These are phyloP conservation scores for Acanthurus lineatus DNA, from an alignment of 2,797 vertebrate species.

Conservation along the genomic window DNA sequence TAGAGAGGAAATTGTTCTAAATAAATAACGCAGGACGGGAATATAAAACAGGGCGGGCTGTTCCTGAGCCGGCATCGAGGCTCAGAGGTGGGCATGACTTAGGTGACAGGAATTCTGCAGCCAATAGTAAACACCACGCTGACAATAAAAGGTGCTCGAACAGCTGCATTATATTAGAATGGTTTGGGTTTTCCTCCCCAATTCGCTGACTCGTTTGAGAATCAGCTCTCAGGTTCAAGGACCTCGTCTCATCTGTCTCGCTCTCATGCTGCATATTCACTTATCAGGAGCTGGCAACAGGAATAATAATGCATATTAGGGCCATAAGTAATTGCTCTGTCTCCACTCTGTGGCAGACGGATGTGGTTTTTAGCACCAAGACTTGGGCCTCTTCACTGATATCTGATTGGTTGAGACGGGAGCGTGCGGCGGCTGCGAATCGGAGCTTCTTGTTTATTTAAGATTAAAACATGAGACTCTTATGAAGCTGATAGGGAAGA, in stretches of 20 bases:
- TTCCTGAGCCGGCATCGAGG: conserved; percentile 86
- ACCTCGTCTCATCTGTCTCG: conserved; percentile 62
- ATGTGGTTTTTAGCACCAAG: conserved; percentile 36
- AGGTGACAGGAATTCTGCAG: conserved; percentile 90
- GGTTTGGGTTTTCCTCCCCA: neutral
- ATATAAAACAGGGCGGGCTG: conserved; percentile 92
- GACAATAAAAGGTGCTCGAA: conserved; percentile 71
- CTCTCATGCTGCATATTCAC: conserved; percentile 71
- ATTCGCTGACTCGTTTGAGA: conserved; percentile 11
- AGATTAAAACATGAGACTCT: conserved; percentile 55
- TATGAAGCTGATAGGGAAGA: conserved; percentile 49
- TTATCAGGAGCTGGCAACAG: conserved; percentile 78
- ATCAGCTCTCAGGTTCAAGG: conserved; percentile 75
- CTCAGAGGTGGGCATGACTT: conserved; percentile 92
- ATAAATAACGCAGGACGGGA: conserved; percentile 96
- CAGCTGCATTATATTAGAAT: conserved; percentile 70
- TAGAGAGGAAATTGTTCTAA: conserved; percentile 93
- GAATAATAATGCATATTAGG: conserved; percentile 84
- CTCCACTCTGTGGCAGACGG: conserved; percentile 62
- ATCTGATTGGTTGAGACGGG: conserved; percentile 58
- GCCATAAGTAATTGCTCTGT: conserved; percentile 82
- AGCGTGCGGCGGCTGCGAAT: conserved; percentile 14
- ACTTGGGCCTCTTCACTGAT: conserved; percentile 2
- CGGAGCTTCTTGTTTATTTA: conserved; percentile 54
- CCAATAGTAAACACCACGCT: conserved; percentile 88